Conservation (phyloP, 2,113 vertebrate species). For the Ophiodon elongatus region DNA sequence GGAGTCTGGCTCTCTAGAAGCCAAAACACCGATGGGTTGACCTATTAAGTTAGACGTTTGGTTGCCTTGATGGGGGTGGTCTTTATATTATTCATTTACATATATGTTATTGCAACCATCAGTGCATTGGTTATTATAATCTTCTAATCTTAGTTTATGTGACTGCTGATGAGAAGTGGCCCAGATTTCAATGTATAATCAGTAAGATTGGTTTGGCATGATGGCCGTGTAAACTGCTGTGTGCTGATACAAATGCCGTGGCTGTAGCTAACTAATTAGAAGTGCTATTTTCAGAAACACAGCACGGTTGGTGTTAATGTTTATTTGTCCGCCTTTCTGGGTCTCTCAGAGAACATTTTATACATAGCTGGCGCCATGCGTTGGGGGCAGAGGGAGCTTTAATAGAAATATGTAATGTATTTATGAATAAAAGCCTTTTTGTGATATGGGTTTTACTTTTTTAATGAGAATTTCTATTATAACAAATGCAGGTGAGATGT, state of each 20-base stretch:
- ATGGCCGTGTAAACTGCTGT: constrained; percentile 26
- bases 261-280: constrained; percentile 56
- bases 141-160: constrained; percentile 36
- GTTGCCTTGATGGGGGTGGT: constrained; percentile 22
- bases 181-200: constrained; percentile 50
- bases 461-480: neutral
- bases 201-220: constrained; percentile 47
- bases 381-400: constrained; percentile 20
- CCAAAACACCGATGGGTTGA: constrained; percentile 51
- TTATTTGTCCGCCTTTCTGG: constrained; percentile 60
- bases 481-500: neutral
- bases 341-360: constrained; percentile 48
- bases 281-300: constrained; percentile 63
- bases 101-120: constrained; percentile 4
- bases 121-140: constrained; percentile 14
- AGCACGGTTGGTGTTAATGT: constrained; percentile 47
- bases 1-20: constrained; percentile 75
- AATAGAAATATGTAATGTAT: constrained; percentile 35
- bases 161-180: constrained; percentile 53
- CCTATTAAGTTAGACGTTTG: constrained; percentile 24
- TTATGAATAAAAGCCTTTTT: constrained; percentile 60
- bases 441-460: constrained; percentile 4
- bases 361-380: constrained; percentile 58
- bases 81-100: constrained; percentile 22
- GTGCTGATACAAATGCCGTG: constrained; percentile 42